A percentile compares a stretch with the other conserved stretches of the same genome.
These are phyloP conservation scores for Myotis findleyi DNA, from an alignment of 2,797 vertebrate species.

Conservation along the genomic window DNA sequence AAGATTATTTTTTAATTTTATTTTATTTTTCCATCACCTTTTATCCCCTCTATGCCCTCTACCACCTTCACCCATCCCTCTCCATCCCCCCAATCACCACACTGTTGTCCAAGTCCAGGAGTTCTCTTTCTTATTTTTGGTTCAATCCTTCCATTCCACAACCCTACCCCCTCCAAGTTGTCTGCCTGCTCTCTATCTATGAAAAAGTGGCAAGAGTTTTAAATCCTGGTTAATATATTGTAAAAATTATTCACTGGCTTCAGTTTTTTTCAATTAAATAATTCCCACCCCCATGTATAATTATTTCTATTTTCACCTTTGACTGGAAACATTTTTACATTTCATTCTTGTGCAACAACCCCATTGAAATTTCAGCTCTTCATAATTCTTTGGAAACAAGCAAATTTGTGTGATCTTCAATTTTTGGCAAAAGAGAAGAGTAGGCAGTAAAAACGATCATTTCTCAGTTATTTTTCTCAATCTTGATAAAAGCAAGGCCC, in stretches of 20 bases:
- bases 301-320: constrained; percentile 27
- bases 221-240: background rate
- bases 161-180: no score
- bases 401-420: background rate
- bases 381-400: constrained; percentile 32
- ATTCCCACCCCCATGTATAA: background rate
- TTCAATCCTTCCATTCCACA: no score
- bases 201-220: background rate
- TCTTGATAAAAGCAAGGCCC: background rate
- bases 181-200: no score
- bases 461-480: constrained; percentile 26
- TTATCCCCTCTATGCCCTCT: no score
- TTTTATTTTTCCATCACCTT: no score
- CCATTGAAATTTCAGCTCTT: constrained; percentile 15
- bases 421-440: background rate
- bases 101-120: no score
- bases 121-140: no score
- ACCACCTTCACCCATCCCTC: no score
- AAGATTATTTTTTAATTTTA: background rate
- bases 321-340: background rate
- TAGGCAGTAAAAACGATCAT: background rate
- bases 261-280: background rate
- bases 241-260: background rate
- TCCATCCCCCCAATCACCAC: no score
- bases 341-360: background rate